Percentiles rank a stretch among this genome's conserved stretches.
phyloP scores from a whole-genome alignment of 2,113 vertebrate species.

The Paramormyrops kingsleyae region DNA sequence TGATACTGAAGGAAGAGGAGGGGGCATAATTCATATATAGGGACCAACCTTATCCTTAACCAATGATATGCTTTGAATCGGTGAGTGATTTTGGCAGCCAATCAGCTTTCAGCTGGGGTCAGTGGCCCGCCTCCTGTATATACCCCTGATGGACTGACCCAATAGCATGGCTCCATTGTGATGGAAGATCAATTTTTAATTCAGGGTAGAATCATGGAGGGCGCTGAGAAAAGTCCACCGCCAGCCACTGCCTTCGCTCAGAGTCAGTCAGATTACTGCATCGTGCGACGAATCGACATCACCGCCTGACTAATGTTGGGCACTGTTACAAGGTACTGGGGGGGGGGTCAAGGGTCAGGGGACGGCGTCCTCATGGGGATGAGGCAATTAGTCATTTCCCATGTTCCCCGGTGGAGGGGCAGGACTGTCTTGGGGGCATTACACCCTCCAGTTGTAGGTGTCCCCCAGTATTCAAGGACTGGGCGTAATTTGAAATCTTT shows the following conservation, averaged over 20 bases:
- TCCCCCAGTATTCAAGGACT: conserved; percentile 29
- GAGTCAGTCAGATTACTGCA: conserved; percentile 96
- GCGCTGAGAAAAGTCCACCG: conserved; percentile 88
- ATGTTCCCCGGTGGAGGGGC: conserved; percentile 69
- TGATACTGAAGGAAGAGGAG: not conserved
- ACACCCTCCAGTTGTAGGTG: not conserved
- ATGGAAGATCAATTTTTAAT: conserved; percentile 99
- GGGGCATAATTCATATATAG: not conserved
- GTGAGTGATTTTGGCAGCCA: not conserved
- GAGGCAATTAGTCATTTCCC: conserved; percentile 86
- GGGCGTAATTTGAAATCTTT: conserved; percentile 60
- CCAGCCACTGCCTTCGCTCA: conserved; percentile 88
- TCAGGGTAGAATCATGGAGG: conserved; percentile 99
- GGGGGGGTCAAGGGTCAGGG: conserved; percentile 60
- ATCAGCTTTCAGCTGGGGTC: not conserved
- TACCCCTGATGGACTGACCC: conserved; percentile 86
- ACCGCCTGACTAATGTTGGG: conserved; percentile 80
- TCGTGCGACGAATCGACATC: conserved; percentile 83
- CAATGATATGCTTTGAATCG: not conserved
- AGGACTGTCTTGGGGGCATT: conserved; percentile 15
- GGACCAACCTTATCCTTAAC: not conserved
- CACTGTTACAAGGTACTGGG: conserved; percentile 72
- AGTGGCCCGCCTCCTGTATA: conserved; percentile 56
- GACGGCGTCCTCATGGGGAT: conserved; percentile 77
- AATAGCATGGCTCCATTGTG: conserved; percentile 99